These are phyloP conservation scores for Battus philenor DNA, from an alignment of 1,140 invertebrate genomes.

Conservation along the genomic window DNA sequence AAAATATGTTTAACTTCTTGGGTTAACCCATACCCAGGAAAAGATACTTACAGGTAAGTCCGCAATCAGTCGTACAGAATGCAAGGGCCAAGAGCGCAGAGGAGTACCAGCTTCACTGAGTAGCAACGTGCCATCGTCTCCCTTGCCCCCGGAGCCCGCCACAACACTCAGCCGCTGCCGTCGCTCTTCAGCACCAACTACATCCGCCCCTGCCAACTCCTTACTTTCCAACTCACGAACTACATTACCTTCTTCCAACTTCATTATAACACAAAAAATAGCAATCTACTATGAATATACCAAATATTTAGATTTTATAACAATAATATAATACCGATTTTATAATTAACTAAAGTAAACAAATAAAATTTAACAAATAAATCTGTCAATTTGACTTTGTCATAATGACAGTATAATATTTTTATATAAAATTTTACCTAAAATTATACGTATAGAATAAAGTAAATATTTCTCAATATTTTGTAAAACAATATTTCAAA, in stretches of 20 bases:
- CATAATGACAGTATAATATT: too few species aligned
- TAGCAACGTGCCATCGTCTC: slow-evolving; percentile 94
- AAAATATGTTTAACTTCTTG: too few species aligned
- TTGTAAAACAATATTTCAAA: too few species aligned
- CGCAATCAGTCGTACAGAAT: slow-evolving; percentile 20
- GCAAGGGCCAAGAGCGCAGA: slow-evolving; percentile 73
- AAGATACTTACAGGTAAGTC: slow-evolving; percentile 24
- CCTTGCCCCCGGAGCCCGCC: slow-evolving; percentile 75
- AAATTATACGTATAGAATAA: too few species aligned
- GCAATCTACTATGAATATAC: not conserved
- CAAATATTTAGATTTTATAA: too few species aligned
- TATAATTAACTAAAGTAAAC: too few species aligned
- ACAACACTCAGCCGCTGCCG: slow-evolving; percentile 75
- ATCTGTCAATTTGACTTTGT: too few species aligned
- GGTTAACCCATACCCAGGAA: too few species aligned
- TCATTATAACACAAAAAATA: slow-evolving; percentile 22
- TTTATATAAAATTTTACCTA: too few species aligned
- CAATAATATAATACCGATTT: too few species aligned
- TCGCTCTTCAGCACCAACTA: slow-evolving; percentile 83
- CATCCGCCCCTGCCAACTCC: slow-evolving; percentile 80
- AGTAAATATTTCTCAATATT: too few species aligned
- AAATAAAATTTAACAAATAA: too few species aligned
- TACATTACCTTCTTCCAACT: slow-evolving; percentile 21
- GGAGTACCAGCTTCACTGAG: slow-evolving; percentile 96
- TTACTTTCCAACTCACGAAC: slow-evolving; percentile 20